Evolutionary conservation across 1,140 invertebrate genomes (phyloP).

Genomic region (Bombyx mandarina): DNA sequence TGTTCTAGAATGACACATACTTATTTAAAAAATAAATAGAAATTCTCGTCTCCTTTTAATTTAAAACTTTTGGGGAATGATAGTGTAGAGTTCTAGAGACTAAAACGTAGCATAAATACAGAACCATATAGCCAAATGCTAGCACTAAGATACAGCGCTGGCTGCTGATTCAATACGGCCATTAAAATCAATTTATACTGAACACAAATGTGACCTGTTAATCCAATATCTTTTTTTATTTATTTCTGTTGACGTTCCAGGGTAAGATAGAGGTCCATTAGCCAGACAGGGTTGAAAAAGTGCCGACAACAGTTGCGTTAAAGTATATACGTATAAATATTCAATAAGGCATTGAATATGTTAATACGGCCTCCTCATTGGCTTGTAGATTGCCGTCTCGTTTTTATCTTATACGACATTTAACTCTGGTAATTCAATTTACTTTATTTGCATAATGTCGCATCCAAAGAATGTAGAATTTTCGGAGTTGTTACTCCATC

Average conservation of each 20-base stretch:
- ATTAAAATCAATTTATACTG: slow-evolving; percentile 8
- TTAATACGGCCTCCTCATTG: slow-evolving; percentile 65
- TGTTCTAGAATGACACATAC: no score
- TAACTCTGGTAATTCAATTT: slow-evolving; percentile 71
- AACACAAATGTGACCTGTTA: no score
- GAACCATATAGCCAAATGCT: no score
- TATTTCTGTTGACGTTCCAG: slow-evolving; percentile 34
- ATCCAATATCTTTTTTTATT: slow-evolving; percentile 31
- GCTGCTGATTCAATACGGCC: no score
- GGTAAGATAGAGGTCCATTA: slow-evolving; percentile 50
- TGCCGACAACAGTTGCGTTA: slow-evolving; percentile 43
- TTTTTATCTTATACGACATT: slow-evolving; percentile 71
- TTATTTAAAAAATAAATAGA: no score
- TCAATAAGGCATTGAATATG: slow-evolving; percentile 67
- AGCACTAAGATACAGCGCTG: no score
- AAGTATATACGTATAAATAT: slow-evolving; percentile 60
- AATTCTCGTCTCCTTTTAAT: no score
- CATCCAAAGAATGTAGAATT: slow-evolving; percentile 10
- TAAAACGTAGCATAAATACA: no score
- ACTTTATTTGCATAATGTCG: slow-evolving; percentile 68
- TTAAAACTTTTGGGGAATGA: no score
- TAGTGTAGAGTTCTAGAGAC: no score
- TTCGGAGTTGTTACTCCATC: no score
- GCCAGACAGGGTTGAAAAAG: slow-evolving; percentile 48
- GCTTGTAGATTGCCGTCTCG: slow-evolving; percentile 66